Conservation (phyloP, 2,113 vertebrate genomes). For the Stomatorhinus ivindoensis region DNA sequence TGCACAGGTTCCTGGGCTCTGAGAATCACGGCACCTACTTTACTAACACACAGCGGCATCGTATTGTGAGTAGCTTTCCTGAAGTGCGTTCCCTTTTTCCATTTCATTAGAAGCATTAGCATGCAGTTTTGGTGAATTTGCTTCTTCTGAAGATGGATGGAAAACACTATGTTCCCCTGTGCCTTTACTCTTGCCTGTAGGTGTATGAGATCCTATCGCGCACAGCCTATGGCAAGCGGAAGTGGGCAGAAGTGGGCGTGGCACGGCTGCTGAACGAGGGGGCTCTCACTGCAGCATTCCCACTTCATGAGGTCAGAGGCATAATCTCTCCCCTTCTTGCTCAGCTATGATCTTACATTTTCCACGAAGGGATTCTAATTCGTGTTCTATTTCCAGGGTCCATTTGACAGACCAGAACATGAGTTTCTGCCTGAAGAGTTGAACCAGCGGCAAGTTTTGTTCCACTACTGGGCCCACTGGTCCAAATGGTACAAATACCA, state of each 20-base stretch:
- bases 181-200: constrained; percentile 32
- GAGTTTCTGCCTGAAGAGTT: constrained; percentile 51
- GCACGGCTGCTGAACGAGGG: constrained; percentile 61
- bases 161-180: background rate
- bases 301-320: constrained; percentile 57
- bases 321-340: background rate
- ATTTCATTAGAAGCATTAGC: background rate
- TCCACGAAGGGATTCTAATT: background rate
- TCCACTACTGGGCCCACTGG: constrained; percentile 67
- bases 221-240: constrained; percentile 59
- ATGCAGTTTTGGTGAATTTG: background rate
- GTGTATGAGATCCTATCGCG: constrained; percentile 66
- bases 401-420: constrained; percentile 49
- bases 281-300: constrained; percentile 59
- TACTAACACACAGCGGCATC: constrained; percentile 62
- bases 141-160: background rate
- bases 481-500: constrained; percentile 69
- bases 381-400: constrained; percentile 40
- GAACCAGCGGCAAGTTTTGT: constrained; percentile 61
- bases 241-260: constrained; percentile 60
- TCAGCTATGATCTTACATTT: background rate
- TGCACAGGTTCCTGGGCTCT: constrained; percentile 60
- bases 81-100: background rate
- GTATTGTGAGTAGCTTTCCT: constrained; percentile 54
- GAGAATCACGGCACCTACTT: constrained; percentile 56